Evolutionary conservation across 2,797 vertebrate species (phyloP).

Genomic region (Hybognathus amarus): DNA sequence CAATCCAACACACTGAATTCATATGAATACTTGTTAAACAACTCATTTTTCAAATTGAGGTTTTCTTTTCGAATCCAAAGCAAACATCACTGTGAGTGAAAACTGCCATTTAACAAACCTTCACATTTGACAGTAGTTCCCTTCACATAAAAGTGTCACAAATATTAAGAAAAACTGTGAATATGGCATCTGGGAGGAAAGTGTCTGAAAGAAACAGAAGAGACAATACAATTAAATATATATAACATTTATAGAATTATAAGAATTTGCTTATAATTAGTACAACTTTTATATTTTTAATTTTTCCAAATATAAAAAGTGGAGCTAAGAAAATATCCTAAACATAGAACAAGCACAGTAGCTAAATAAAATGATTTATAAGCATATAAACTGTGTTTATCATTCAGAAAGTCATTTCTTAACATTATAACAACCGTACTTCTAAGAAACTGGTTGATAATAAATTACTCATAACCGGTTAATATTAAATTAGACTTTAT

Average conservation of each 20-base stretch:
- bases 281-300: too few relatives aligned
- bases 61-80: background rate
- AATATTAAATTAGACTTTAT: background rate
- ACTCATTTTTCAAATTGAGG: background rate
- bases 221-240: background rate
- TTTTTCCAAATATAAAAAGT: background rate
- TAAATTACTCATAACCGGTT: background rate
- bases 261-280: background rate
- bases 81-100: background rate
- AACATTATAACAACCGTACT: background rate
- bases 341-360: background rate
- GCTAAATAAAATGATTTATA: background rate
- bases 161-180: slow-evolving; percentile 31
- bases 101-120: slow-evolving; percentile 69
- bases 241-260: background rate
- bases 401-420: background rate
- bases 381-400: too few relatives aligned
- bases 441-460: too few relatives aligned
- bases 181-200: slow-evolving; percentile 45
- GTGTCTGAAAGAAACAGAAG: slow-evolving; percentile 51
- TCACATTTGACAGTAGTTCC: slow-evolving; percentile 77
- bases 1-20: background rate
- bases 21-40: background rate
- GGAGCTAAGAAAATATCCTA: too few relatives aligned
- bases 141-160: slow-evolving; percentile 43